phyloP scores from a whole-genome alignment of 2,797 vertebrate species.

The Podargus strigoides region DNA sequence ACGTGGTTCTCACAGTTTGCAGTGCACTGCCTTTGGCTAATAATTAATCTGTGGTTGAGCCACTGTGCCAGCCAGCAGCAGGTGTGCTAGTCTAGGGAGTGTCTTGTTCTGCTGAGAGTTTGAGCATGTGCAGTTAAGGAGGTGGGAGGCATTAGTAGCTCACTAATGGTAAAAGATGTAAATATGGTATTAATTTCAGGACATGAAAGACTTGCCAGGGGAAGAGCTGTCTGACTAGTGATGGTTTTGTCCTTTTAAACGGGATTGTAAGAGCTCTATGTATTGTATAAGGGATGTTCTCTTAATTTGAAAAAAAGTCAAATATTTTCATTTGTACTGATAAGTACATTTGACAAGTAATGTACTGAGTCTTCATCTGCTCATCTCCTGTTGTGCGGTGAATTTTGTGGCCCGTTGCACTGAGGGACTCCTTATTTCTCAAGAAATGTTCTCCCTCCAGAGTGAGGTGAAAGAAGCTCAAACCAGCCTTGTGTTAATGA shows the following conservation, averaged over 20 bases:
- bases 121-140: background rate
- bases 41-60: background rate
- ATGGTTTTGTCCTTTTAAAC: background rate
- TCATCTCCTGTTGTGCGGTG: background rate
- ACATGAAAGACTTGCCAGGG: background rate
- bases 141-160: background rate
- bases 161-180: background rate
- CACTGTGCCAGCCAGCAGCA: background rate
- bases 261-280: background rate
- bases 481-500: background rate
- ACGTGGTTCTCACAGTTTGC: background rate
- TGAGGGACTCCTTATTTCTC: background rate
- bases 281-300: background rate
- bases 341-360: background rate
- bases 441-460: background rate
- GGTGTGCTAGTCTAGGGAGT: background rate
- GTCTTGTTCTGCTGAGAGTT: background rate
- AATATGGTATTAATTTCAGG: background rate
- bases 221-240: background rate
- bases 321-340: background rate
- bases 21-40: background rate
- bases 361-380: background rate
- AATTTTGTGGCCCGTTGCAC: background rate
- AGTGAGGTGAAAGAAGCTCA: background rate
- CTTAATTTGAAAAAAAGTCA: background rate